A percentile compares a stretch with the other conserved stretches of the same genome.
These are phyloP conservation scores for Megaptera novaeangliae DNA, from an alignment of 2,113 vertebrate species.

Conservation along the genomic window DNA sequence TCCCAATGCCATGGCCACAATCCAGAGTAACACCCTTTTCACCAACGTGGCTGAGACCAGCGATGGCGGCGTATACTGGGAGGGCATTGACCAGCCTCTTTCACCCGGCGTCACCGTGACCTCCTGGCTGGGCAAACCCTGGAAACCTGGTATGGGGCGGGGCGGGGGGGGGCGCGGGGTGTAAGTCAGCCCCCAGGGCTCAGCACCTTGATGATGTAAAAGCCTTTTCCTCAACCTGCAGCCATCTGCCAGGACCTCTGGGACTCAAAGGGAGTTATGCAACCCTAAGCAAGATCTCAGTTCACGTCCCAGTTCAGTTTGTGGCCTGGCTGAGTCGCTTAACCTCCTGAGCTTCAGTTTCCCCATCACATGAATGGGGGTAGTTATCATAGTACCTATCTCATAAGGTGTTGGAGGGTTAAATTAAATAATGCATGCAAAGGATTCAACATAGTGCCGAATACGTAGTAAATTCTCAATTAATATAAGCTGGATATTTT, in stretches of 20 bases:
- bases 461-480: not conserved
- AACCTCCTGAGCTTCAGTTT: not conserved
- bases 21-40: slow-evolving; percentile 81
- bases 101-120: slow-evolving; percentile 70
- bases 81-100: slow-evolving; percentile 78
- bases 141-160: slow-evolving; percentile 74
- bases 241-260: not conserved
- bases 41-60: slow-evolving; percentile 83
- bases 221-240: not conserved
- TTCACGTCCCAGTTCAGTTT: not conserved
- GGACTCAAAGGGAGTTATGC: not conserved
- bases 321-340: not conserved
- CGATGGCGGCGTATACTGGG: slow-evolving; percentile 83
- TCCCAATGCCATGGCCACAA: slow-evolving; percentile 81
- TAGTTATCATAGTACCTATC: not conserved
- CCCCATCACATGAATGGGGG: not conserved
- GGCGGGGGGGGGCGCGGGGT: too few species aligned
- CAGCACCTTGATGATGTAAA: not conserved
- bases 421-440: not conserved
- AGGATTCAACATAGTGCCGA: not conserved
- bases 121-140: slow-evolving; percentile 80
- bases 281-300: not conserved
- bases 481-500: not conserved
- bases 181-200: not conserved
- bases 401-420: not conserved